Percentiles rank a stretch among this genome's conserved stretches.
Evolutionary conservation across 2,113 vertebrate species (phyloP).

Genomic region (Crotalus horridus): DNA sequence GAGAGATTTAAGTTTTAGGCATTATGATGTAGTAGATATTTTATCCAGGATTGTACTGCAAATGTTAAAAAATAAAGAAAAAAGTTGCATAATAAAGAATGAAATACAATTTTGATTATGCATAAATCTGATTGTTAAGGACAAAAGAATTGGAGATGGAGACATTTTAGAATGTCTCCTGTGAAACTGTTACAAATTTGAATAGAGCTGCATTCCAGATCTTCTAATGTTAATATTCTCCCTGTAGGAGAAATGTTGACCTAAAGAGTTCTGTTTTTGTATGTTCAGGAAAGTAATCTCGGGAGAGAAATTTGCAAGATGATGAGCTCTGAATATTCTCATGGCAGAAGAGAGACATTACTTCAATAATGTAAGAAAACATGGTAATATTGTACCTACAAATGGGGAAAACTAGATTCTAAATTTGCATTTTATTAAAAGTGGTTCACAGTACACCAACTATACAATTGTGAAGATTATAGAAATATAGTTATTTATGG

Average conservation of each 20-base stretch:
- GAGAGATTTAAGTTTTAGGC: background rate
- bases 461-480: background rate
- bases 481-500: constrained; percentile 26
- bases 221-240: background rate
- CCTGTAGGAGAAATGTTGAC: background rate
- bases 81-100: background rate
- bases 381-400: background rate
- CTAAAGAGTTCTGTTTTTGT: background rate
- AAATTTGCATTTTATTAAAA: constrained; percentile 47
- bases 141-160: background rate
- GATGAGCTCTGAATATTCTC: constrained; percentile 18
- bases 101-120: background rate
- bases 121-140: background rate
- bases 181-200: background rate
- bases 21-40: background rate
- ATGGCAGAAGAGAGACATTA: constrained; percentile 20
- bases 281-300: background rate
- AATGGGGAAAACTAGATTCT: constrained; percentile 34
- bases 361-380: constrained; percentile 13
- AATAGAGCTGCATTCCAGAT: background rate
- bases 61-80: background rate
- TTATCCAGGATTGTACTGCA: background rate
- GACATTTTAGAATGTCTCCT: background rate
- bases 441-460: constrained; percentile 25
- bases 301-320: background rate